phyloP scores from a whole-genome alignment of 2,113 vertebrate species.

The Odontophorus gujanensis region DNA sequence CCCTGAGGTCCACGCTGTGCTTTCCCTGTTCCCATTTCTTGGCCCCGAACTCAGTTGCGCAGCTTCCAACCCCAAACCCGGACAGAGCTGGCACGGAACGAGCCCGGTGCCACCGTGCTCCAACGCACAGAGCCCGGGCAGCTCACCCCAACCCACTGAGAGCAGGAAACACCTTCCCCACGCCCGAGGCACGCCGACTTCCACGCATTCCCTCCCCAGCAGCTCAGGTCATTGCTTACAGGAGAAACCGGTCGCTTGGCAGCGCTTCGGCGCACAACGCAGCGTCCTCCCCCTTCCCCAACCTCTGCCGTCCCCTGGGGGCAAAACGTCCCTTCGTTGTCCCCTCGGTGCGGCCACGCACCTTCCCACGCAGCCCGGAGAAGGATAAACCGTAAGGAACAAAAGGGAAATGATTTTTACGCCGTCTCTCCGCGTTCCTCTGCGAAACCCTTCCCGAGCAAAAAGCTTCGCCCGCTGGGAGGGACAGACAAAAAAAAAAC shows the following conservation, averaged over 20 bases:
- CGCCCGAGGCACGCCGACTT: not conserved
- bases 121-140: not conserved
- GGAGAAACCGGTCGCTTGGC: not conserved
- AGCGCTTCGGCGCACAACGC: not conserved
- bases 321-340: too few relatives aligned
- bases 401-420: too few relatives aligned
- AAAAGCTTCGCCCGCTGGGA: too few relatives aligned
- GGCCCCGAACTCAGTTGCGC: not conserved
- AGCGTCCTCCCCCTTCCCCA: not conserved
- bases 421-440: too few relatives aligned
- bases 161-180: not conserved
- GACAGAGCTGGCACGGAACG: not conserved
- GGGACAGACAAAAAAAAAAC: too few relatives aligned
- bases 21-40: not conserved
- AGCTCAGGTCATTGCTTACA: rapidly evolving
- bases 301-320: not conserved
- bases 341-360: too few relatives aligned
- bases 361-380: too few relatives aligned
- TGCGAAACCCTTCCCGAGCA: too few relatives aligned
- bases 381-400: too few relatives aligned
- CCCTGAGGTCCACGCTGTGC: too few relatives aligned
- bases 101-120: not conserved
- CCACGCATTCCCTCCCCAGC: not conserved
- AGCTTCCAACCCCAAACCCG: not conserved
- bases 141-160: not conserved